phyloP scores from a whole-genome alignment of 2,797 vertebrate species.

The Gymnothorax javanicus region DNA sequence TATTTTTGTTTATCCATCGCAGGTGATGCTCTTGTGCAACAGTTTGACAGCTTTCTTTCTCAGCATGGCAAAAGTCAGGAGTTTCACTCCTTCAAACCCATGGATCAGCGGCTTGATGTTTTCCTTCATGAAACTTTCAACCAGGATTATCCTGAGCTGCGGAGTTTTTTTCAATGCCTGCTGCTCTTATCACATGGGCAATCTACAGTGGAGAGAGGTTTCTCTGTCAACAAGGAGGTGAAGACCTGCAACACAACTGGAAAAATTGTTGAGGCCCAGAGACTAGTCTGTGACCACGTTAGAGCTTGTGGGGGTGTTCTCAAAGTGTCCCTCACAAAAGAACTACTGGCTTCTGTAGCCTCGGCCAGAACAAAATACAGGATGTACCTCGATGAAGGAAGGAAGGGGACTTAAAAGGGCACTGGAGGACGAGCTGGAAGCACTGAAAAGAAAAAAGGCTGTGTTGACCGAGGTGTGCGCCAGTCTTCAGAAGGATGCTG shows the following conservation, averaged over 20 bases:
- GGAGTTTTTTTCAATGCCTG: too few relatives aligned
- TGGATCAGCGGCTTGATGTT: conserved; percentile 25
- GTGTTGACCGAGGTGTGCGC: too few relatives aligned
- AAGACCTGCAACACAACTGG: background rate
- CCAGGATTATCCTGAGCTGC: background rate
- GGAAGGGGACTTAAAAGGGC: too few relatives aligned
- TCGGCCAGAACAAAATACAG: too few relatives aligned
- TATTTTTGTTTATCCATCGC: background rate
- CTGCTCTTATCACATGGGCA: conserved; percentile 26
- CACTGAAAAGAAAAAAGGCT: too few relatives aligned
- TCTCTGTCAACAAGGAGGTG: conserved; percentile 25
- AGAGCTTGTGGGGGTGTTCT: too few relatives aligned
- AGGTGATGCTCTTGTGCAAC: conserved; percentile 26
- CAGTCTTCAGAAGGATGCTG: too few relatives aligned
- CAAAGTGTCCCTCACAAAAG: too few relatives aligned
- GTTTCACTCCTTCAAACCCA: conserved; percentile 20
- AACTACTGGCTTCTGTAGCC: too few relatives aligned
- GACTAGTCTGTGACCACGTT: background rate
- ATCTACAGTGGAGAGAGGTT: background rate
- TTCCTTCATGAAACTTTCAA: background rate
- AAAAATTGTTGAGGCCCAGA: background rate
- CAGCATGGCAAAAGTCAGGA: conserved; percentile 11
- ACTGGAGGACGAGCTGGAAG: too few relatives aligned
- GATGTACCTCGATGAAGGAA: too few relatives aligned
- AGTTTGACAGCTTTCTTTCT: conserved; percentile 14